Percentiles rank a stretch among this genome's conserved stretches.
Conservation (phyloP, 2,797 vertebrate genomes). For the Lates japonicus region DNA sequence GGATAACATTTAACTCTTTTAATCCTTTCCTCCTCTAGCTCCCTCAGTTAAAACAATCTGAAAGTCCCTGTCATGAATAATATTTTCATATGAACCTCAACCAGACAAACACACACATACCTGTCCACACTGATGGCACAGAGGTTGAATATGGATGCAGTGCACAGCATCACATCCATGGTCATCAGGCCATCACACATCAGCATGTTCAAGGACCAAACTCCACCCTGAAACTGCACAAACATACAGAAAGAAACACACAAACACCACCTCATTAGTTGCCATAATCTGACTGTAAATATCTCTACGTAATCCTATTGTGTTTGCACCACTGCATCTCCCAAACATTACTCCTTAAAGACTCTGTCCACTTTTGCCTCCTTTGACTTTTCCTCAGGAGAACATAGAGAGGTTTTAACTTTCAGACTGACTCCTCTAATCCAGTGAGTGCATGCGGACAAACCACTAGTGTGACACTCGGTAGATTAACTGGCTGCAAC, state of each 20-base stretch:
- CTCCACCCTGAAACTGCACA: slow-evolving; percentile 92
- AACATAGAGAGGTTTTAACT: slow-evolving; percentile 9
- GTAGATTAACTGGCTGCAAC: slow-evolving; percentile 46
- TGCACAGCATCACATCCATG: slow-evolving; percentile 98
- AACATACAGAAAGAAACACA: slow-evolving; percentile 6
- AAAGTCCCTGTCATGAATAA: not conserved
- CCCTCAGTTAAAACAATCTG: not conserved
- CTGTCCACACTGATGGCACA: slow-evolving; percentile 98
- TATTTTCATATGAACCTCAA: not conserved
- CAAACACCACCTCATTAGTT: slow-evolving; percentile 17
- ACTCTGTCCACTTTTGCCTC: not conserved
- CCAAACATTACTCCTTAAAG: slow-evolving; percentile 34
- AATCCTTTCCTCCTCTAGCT: not conserved
- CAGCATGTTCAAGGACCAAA: slow-evolving; percentile 90
- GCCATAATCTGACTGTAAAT: slow-evolving; percentile 40
- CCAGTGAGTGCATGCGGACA: not conserved
- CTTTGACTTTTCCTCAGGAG: slow-evolving; percentile 7
- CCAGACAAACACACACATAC: slow-evolving; percentile 71
- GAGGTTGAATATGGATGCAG: slow-evolving; percentile 97
- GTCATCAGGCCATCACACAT: slow-evolving; percentile 95
- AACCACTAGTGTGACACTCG: slow-evolving; percentile 9
- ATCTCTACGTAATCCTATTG: slow-evolving; percentile 51
- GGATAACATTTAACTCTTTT: not conserved
- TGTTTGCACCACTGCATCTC: slow-evolving; percentile 18
- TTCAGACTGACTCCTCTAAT: slow-evolving; percentile 33